Percentiles rank a stretch among this genome's conserved stretches.
Evolutionary conservation across 92 coral and sea anemone species (phyloP).

Genomic region (Porites cylindrica): DNA sequence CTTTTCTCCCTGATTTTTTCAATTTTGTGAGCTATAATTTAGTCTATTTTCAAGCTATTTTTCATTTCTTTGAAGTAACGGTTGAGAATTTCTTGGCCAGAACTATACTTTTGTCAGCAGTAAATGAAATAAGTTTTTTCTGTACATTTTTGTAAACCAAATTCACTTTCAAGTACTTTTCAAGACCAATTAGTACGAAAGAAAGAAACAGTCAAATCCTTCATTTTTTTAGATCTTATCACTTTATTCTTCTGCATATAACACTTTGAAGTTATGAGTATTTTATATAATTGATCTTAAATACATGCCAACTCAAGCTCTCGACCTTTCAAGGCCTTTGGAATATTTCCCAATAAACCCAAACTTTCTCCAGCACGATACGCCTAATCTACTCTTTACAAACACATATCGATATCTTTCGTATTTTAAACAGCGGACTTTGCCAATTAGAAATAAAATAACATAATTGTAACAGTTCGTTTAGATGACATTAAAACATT

Average conservation of each 20-base stretch:
- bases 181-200: constrained; percentile 18
- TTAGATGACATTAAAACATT: constrained; percentile 21
- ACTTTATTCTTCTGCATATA: not conserved
- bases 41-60: not conserved
- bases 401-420: constrained; percentile 10
- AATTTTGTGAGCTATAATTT: not conserved
- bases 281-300: not conserved
- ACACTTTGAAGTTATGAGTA: constrained; percentile 16
- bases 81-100: not conserved
- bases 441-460: constrained; percentile 30
- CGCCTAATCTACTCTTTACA: constrained; percentile 7
- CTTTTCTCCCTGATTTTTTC: not conserved
- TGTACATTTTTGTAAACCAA: not conserved
- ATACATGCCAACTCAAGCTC: not conserved
- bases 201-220: not conserved
- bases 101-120: not conserved
- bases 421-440: constrained; percentile 16
- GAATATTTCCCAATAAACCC: not conserved
- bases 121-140: too few relatives aligned
- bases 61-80: not conserved
- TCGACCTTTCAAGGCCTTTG: constrained; percentile 12
- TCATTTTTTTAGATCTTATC: constrained; percentile 9
- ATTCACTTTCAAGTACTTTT: not conserved
- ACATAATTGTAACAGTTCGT: constrained; percentile 28
- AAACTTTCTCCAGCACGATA: not conserved